phyloP scores from a whole-genome alignment of 2,797 vertebrate genomes.

The Geotrypetes seraphini region DNA sequence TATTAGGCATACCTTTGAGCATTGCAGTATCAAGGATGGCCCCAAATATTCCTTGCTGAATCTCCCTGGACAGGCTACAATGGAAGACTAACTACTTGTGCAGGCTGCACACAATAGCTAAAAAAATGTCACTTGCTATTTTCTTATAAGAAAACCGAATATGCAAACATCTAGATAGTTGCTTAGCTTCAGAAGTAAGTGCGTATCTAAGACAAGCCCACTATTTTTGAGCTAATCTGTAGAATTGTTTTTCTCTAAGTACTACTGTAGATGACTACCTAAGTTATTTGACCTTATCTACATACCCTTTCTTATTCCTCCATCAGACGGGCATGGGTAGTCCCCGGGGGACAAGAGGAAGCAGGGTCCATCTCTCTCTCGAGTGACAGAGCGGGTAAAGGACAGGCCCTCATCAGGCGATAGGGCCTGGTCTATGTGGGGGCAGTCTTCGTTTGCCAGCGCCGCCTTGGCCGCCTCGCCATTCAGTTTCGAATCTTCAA shows the following conservation, averaged over 20 bases:
- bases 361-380: slow-evolving; percentile 94
- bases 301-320: slow-evolving; percentile 98
- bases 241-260: slow-evolving; percentile 16
- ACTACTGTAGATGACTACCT: slow-evolving; percentile 17
- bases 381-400: slow-evolving; percentile 84
- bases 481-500: slow-evolving; percentile 97
- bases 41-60: slow-evolving; percentile 3
- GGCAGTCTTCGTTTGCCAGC: slow-evolving; percentile 97
- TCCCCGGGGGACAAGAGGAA: slow-evolving; percentile 97
- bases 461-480: slow-evolving; percentile 95
- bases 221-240: slow-evolving; percentile 23
- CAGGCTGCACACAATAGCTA: slow-evolving; percentile 18
- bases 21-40: slow-evolving; percentile 1
- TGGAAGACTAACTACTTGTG: slow-evolving; percentile 17
- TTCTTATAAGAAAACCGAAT: slow-evolving; percentile 38
- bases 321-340: slow-evolving; percentile 90
- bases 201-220: slow-evolving; percentile 36
- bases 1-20: neutral
- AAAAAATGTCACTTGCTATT: slow-evolving; percentile 30
- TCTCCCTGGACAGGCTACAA: slow-evolving; percentile 8
- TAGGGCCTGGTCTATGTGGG: slow-evolving; percentile 98
- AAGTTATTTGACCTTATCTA: slow-evolving; percentile 62
- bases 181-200: slow-evolving; percentile 40
- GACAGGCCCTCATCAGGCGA: slow-evolving; percentile 91
- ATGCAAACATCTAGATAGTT: slow-evolving; percentile 42